Percentiles rank a stretch among this genome's conserved stretches.
phyloP scores from a whole-genome alignment of 2,797 vertebrate genomes.

The Sebastolobus altivelis region DNA sequence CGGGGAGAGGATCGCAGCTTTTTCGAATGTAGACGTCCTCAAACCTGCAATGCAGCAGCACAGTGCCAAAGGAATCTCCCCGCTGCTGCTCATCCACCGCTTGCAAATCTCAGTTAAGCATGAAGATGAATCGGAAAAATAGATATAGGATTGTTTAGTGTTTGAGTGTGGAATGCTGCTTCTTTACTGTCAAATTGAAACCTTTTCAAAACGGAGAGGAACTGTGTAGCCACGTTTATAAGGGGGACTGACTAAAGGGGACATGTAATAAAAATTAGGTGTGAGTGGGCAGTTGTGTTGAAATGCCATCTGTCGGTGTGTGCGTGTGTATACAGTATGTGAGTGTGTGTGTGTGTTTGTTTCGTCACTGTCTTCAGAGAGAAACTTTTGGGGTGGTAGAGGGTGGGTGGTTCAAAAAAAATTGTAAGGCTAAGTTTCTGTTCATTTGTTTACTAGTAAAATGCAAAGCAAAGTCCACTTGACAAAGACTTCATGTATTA shows the following conservation, averaged over 20 bases:
- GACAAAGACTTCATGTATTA: conserved; percentile 51
- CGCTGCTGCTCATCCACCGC: conserved; percentile 9
- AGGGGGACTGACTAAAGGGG: conserved; percentile 15
- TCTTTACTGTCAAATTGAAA: conserved; percentile 42
- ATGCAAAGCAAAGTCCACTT: conserved; percentile 66
- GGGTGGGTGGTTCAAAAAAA: conserved; percentile 53
- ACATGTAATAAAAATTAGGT: conserved; percentile 31
- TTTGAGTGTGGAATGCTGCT: conserved; percentile 79
- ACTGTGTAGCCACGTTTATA: conserved; percentile 45
- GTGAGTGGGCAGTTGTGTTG: conserved; percentile 67
- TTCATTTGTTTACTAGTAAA: conserved; percentile 73
- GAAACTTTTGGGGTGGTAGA: conserved; percentile 57
- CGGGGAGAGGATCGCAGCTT: conserved; percentile 25
- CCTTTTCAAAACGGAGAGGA: conserved; percentile 43
- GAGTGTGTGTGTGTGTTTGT: conserved; percentile 27
- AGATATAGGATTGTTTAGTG: conserved; percentile 65
- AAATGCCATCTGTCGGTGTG: conserved; percentile 50
- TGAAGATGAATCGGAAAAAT: conserved; percentile 61
- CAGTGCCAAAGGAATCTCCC: conserved; percentile 48
- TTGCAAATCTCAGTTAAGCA: conserved; percentile 54
- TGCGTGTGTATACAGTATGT: conserved; percentile 3
- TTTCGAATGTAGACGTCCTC: conserved; percentile 71
- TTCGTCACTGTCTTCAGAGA: conserved; percentile 82
- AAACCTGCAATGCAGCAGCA: conserved; percentile 32
- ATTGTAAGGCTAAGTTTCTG: conserved; percentile 60